These are phyloP conservation scores for Euplexia lucipara DNA, from an alignment of 2,888 invertebrate species.

Conservation along the genomic window DNA sequence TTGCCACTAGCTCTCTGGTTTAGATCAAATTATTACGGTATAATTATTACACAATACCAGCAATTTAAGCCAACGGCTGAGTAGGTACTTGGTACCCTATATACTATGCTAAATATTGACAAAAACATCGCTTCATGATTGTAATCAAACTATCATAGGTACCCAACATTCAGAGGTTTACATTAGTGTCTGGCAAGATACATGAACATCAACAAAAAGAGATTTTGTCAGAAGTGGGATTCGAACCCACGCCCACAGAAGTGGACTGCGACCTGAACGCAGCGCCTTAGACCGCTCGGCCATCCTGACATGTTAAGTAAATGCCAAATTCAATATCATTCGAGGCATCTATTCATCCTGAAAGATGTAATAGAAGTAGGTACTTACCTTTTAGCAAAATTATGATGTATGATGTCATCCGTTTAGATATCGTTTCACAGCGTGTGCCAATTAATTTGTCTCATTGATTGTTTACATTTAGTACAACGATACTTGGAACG, in stretches of 20 bases:
- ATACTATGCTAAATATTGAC: no score
- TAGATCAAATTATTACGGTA: no score
- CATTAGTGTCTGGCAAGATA: not conserved
- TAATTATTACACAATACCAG: no score
- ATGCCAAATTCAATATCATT: constrained; percentile 31
- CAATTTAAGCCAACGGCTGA: no score
- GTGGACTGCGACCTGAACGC: constrained; percentile 56
- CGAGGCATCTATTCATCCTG: not conserved
- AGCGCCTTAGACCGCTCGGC: constrained; percentile 56
- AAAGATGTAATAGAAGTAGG: not conserved
- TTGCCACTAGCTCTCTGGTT: no score
- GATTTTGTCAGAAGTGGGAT: constrained; percentile 47
- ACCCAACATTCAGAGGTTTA: not conserved
- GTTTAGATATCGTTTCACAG: constrained; percentile 17
- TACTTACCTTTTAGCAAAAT: not conserved
- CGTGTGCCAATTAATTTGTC: constrained; percentile 11
- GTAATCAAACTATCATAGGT: not conserved
- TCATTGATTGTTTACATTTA: constrained; percentile 22
- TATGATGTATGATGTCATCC: constrained; percentile 23
- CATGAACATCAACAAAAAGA: constrained; percentile 14
- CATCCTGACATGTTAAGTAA: not conserved
- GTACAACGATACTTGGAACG: not conserved
- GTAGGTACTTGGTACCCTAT: no score
- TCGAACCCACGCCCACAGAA: constrained; percentile 56
- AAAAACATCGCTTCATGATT: not conserved